Base-by-base conservation (phyloP, 2,888 invertebrate species). In the Athalia circularis region DNA sequence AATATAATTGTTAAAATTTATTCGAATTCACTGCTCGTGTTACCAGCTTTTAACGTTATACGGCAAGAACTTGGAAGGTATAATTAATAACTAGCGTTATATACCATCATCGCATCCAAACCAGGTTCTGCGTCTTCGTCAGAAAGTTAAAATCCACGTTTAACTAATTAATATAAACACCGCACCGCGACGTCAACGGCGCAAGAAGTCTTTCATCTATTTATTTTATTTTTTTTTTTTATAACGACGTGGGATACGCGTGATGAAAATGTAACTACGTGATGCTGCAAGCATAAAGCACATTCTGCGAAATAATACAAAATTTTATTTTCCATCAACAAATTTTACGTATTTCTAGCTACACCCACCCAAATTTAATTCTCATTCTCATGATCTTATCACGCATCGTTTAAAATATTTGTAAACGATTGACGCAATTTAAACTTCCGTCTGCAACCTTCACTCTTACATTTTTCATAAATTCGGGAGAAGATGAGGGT, bases 21-120 rank as follows among this genome's bases (percentile, higher is more conserved):
- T 29, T 29, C 29, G 29, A 29, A 29, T 29, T 29, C 29, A 29
- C 29, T 1, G 29, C 29, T 0, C 29, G 29, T 0, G 0, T 0
- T 29, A 29, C 29, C 29, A 0, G 29, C 29, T 29, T 29, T 29
- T 29, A 29, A 29, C 29, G 29, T 29, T 2, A 29, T 29, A 29
- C 29, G 29, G 29, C 29, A 29, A 29, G 29, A 29, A 29, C 29
- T 29, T 29, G 29, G 29, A 29, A 29, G 29, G 29, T 54, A 45
- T 72, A 72, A 72, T 72, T 47, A 59, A 57, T 72, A 59, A 70
- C 72, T 45, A 59, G 52, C 72, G 45, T 59, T 59, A 8, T 54
- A 50, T 59, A 11, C 45, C 57, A 59, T 72, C 72, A 47, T 59
- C 13, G 3, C 8, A 43, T 43, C 48, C n/a, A 59, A 72, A 72